Base-by-base conservation (phyloP, 2,888 invertebrate genomes). In the Plusia festucae region DNA sequence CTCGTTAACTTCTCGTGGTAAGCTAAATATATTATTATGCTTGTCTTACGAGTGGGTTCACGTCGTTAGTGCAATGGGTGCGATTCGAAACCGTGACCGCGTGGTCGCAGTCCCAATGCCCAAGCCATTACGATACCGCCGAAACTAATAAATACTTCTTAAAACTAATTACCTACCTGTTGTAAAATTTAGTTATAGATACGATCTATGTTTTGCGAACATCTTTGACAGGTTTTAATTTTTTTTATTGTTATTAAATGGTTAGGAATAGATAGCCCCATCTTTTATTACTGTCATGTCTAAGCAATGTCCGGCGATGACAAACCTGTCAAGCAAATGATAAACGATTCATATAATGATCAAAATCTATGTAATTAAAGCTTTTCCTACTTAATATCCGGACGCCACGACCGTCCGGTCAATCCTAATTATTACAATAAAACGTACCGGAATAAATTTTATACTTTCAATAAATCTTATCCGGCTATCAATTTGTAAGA, bases 301-400 rank as follows among this genome's bases (percentile, higher is more conserved):
- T 49, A 20, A 18, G 11, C 24, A 73, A 73, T 73, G 62, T 73
- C 65, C 66, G 73, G 53, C 62, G 57, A 57, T 55, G 73, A 70
- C 55, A 59, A n/a, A 8, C 16, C 63, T 60, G 63, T 64, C 73
- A 16, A 60, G 53, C 30, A 16, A 20, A 61, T 70, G 70, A 74
- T 74, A 51, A 70, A 74, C 60, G 65, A 60, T 40, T 24, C 53
- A n/a, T 40, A 40, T 57, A 44, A 32, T 61, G 24, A 59, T 56
- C 56, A 18, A 54, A 54, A 20, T 34, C 18, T 22, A 53, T 49
- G 51, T 52, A 70, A 49, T 58, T 58, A 54, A 51, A 18, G 20
- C 11, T 30, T 60, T 53, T 49, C 46, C 46, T 49, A 49, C 20
- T 20, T 49, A 49, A 49, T 49, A 20, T 49, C 46, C 46, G 46